Base-by-base conservation (phyloP, 2,113 vertebrate genomes). In the Egretta garzetta region DNA sequence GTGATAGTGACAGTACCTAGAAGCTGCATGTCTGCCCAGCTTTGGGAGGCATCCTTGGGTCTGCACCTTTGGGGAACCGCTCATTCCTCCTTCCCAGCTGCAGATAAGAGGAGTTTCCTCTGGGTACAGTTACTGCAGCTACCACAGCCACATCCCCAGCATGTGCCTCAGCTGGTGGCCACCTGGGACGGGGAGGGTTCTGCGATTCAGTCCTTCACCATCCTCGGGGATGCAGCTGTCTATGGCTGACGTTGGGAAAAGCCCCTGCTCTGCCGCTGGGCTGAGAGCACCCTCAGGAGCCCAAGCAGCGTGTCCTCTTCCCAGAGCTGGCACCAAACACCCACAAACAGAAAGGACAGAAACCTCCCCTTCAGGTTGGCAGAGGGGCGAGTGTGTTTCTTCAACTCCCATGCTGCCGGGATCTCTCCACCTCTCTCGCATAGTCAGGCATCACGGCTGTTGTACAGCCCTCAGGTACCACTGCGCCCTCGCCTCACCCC, bases 1-100 rank as follows among this genome's bases (percentile, higher is more conserved):
- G 30, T n/a, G 39, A 77, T 33, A 64, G 20, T 19, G 24, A 55
- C 55, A 43, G 27, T 63, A 67, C 41, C 28, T 63, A 72, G 72
- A 58, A 86, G 37, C 49, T 59, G 32, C 0, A 0, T 41, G 58
- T 77, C 35, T 74, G 35, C 47, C 43, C n/a, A 70, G 45, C 10
- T 74, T n/a, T 71, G 50, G n/a, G 39, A 81, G 17, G 15, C 59
- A 62, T 60, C 26, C 26, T 64, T 26, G 23, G 4, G 23, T 52
- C 23, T 74, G 35, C 12, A 56, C 8, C 37, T 39, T 13, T 0
- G 0, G 11, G 18, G 20, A 58, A 35, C 8, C 19, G 18, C 10
- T 88, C 2, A 2, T 58, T 94, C 22, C 16, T 72, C 26, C 24
- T 76, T 80, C 19, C 13, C 35, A 55, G 1, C 33, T 62, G 22